phyloP scores from a whole-genome alignment of 2,113 vertebrate species.

The Seriola quinqueradiata region DNA sequence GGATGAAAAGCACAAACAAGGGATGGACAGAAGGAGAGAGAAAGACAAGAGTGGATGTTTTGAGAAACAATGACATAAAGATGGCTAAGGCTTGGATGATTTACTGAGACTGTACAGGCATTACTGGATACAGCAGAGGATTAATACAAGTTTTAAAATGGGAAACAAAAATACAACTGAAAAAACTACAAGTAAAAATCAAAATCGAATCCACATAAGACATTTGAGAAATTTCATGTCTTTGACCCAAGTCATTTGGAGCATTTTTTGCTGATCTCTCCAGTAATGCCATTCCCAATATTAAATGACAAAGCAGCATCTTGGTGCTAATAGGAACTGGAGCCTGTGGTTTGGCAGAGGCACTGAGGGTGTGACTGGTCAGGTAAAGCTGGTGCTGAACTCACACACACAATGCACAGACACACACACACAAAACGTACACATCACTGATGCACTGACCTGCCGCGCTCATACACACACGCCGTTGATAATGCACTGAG shows the following conservation, averaged over 20 bases:
- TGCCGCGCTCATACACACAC: slow-evolving; percentile 7
- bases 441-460: slow-evolving; percentile 11
- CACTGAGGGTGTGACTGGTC: slow-evolving; percentile 76
- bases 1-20: slow-evolving; percentile 81
- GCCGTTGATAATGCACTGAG: slow-evolving; percentile 24
- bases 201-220: slow-evolving; percentile 2
- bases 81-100: slow-evolving; percentile 81
- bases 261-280: slow-evolving; percentile 73
- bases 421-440: slow-evolving; percentile 21
- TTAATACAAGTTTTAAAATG: not conserved
- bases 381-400: slow-evolving; percentile 71
- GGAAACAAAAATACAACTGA: not conserved
- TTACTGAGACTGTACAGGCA: slow-evolving; percentile 84
- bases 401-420: slow-evolving; percentile 40
- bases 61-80: slow-evolving; percentile 85
- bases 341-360: slow-evolving; percentile 76
- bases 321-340: slow-evolving; percentile 72
- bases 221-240: not conserved
- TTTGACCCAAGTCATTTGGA: not conserved
- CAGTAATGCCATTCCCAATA: slow-evolving; percentile 87
- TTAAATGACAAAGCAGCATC: slow-evolving; percentile 82
- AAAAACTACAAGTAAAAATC: not conserved
- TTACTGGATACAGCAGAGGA: slow-evolving; percentile 84
- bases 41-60: slow-evolving; percentile 85
- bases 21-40: slow-evolving; percentile 83